Percentiles rank a stretch among this genome's conserved stretches.
Evolutionary conservation across 2,113 vertebrate genomes (phyloP).

Genomic region (Nestor notabilis): DNA sequence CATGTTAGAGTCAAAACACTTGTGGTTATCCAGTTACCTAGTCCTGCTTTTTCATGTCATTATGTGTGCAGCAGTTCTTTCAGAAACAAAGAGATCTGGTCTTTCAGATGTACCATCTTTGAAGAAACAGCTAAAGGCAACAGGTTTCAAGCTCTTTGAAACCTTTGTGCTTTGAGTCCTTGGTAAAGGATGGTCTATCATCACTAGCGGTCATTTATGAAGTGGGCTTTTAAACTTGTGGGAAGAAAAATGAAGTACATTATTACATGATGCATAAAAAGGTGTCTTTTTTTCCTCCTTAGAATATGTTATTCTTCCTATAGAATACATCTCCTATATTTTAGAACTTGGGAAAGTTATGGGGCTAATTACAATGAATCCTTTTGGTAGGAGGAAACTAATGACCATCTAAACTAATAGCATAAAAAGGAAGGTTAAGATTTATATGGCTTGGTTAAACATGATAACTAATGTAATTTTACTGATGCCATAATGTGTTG

Average conservation of each 20-base stretch:
- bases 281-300: neutral
- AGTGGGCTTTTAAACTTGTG: neutral
- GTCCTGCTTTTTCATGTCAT: neutral
- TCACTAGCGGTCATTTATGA: neutral
- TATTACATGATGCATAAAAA: neutral
- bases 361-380: neutral
- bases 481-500: neutral
- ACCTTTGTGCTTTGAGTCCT: neutral
- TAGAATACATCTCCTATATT: neutral
- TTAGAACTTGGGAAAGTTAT: neutral
- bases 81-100: neutral
- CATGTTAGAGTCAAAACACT: neutral
- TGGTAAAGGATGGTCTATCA: neutral
- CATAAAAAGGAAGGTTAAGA: neutral
- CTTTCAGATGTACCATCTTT: neutral
- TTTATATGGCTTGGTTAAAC: neutral
- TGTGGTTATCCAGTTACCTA: slow-evolving; percentile 35
- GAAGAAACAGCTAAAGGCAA: slow-evolving; percentile 44
- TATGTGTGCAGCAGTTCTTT: neutral
- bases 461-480: neutral
- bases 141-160: slow-evolving; percentile 43
- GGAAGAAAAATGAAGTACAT: neutral
- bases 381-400: neutral
- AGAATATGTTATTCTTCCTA: neutral
- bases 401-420: neutral